These are phyloP conservation scores for Sesia bembeciformis DNA, from an alignment of 2,888 invertebrate genomes.

Conservation along the genomic window DNA sequence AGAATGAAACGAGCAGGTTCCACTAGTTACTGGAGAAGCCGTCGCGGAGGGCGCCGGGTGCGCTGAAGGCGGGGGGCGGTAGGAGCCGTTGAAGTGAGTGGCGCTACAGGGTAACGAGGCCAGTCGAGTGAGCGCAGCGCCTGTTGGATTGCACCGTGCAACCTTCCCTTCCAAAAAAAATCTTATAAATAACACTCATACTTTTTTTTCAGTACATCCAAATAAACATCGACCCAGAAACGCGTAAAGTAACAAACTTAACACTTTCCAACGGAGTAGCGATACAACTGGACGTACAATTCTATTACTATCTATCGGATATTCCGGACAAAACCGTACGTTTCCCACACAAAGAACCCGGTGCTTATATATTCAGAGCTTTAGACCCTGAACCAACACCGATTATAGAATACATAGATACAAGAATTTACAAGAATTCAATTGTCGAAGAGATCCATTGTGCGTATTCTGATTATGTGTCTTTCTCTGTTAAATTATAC, in stretches of 20 bases:
- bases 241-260: slow-evolving; percentile 50
- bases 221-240: slow-evolving; percentile 62
- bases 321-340: slow-evolving; percentile 75
- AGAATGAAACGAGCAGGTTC: no score
- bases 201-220: slow-evolving; percentile 40
- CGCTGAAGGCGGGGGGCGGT: no score
- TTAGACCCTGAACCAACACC: slow-evolving; percentile 23
- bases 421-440: slow-evolving; percentile 57
- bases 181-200: no score
- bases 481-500: slow-evolving; percentile 83
- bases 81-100: no score
- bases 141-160: not conserved
- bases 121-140: no score
- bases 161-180: not conserved
- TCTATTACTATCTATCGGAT: slow-evolving; percentile 82
- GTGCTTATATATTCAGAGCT: slow-evolving; percentile 88
- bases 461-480: slow-evolving; percentile 76
- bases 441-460: slow-evolving; percentile 85
- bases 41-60: no score
- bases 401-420: slow-evolving; percentile 17
- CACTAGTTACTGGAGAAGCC: no score
- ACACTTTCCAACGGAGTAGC: slow-evolving; percentile 54
- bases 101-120: no score
- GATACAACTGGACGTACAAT: slow-evolving; percentile 52
- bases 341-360: slow-evolving; percentile 78